Base-by-base conservation (phyloP, 2,113 vertebrate genomes). In the Lampris incognitus region DNA sequence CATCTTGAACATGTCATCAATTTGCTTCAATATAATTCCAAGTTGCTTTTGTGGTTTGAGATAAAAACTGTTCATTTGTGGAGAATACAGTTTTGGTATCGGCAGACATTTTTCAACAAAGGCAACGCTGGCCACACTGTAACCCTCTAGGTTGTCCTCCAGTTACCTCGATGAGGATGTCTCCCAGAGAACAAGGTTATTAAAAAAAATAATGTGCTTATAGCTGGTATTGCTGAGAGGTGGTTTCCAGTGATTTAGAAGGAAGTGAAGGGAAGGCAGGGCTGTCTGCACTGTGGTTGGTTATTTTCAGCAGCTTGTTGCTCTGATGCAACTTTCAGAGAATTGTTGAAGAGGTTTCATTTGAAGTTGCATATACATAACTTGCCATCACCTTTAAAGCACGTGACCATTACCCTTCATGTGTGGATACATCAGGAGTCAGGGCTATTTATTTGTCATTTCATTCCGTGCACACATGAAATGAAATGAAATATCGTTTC, bases 161-260 rank as follows among this genome's bases (percentile, higher is more conserved):
- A 83, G 77, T 59, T 79, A 74, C 63, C 72, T 82, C 46, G 44
- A 76, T 84, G 63, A 66, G 69, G 71, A 57, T 36, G 49, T 76
- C 69, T 74, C 51, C 65, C 48, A 50, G 66, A 72, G 61, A 74
- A 70, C 69, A 61, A 64, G 41, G 24, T 24, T 24, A 24, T 24
- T 24, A 24, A 24, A 24, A 24, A 24, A 24, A 24, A 24, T 24
- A 24, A 24, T 24, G 24, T 24, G 24, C 24, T 24, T 24, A 0
- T 24, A 24, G 24, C 24, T 24, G 24, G 24, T 24, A 24, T 24
- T 24, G 39, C 59, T 41, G 60, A 0, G 66, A 49, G 54, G 58
- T 73, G 56, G 57, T 80, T 79, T 78, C 66, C 81, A 38, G 79
- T 74, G 13, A 39, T 0, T 71, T 40, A 24, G 13, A 42, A 3